phyloP scores from a whole-genome alignment of 92 coral and sea anemone species.

The Zoanthus sansibaricus region DNA sequence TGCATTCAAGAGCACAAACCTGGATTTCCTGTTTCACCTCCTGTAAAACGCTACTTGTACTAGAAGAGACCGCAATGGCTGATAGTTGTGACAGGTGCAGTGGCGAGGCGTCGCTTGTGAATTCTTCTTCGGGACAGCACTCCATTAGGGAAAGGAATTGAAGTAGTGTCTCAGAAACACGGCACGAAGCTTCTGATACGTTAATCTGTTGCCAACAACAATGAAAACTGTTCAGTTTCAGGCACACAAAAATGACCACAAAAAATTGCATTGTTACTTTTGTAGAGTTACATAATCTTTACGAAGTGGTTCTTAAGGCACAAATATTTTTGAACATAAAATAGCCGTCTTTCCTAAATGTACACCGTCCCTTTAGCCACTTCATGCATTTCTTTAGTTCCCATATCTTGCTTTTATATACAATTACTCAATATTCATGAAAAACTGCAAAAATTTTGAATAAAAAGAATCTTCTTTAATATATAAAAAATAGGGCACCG shows the following conservation, averaged over 20 bases:
- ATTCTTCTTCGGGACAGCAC: not conserved
- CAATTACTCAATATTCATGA: too few relatives aligned
- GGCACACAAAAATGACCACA: not conserved
- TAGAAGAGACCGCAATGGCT: slow-evolving; percentile 11
- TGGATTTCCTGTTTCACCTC: not conserved
- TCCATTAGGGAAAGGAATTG: not conserved
- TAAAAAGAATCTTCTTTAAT: too few relatives aligned
- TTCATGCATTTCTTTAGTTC: too few relatives aligned
- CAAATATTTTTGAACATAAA: too few relatives aligned
- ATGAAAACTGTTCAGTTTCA: not conserved
- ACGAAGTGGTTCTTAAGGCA: too few relatives aligned
- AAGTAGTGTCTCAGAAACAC: slow-evolving; percentile 3
- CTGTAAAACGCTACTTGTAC: not conserved
- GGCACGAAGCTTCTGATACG: not conserved
- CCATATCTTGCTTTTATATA: too few relatives aligned
- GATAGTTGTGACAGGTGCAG: not conserved
- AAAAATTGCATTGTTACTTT: too few relatives aligned
- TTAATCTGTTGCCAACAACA: not conserved
- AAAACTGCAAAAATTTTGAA: too few relatives aligned
- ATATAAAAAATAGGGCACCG: too few relatives aligned
- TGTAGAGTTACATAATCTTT: too few relatives aligned
- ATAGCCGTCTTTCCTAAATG: too few relatives aligned
- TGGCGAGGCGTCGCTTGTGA: not conserved
- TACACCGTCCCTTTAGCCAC: too few relatives aligned
- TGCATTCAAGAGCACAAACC: not conserved